Evolutionary conservation across 35 echinoderm and acorn worm species (phyloP), one percentile per base, ranked within the genome.

Genomic region (Lytechinus variegatus): DNA sequence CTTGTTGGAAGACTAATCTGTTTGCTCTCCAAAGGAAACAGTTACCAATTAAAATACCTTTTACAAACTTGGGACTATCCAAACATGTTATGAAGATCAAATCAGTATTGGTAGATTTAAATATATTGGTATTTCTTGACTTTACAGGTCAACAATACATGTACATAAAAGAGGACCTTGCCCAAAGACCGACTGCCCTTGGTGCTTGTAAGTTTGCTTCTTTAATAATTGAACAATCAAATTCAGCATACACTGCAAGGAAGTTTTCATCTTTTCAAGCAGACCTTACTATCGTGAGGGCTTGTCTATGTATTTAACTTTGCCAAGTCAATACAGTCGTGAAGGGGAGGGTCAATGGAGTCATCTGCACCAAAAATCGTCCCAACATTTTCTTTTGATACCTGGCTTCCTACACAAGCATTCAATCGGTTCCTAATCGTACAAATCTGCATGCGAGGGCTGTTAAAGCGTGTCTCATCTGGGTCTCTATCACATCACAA

Each of bases 291-390:
- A 90, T 5, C 52, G 29, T 90, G 29, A 14, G 88, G 88, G 88
- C 88, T 90, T 14, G 88, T 44, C 88, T 90, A 14, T 54, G 52
- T 90, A 52, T 90, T 90, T 16, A 90, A 90, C 88, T 90, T 19
- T 29, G 27, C 88, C 28, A 12, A 16, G 88, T 90, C 88, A 52
- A 44, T 54, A 44, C 27, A 14, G 66, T 79, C 66, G 29, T 90
- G 28, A 28, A 44, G 55, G 54, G 53, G 54, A 93, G 92, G 33
- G 92, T 93, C 54, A 93, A 93, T n/a, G 24, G 54, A 54, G 92
- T 93, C 56, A 93, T 93, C 92, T 93, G 92, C 19, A 57, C 54
- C 11, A 10, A 5, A 27, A 93, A 93, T 93, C 92, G 56, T 79
- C 66, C 21, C 66, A 24, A 79, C 66, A 79, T 79, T 72, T 72